These are phyloP conservation scores for Isichthys henryi DNA, from an alignment of 2,113 vertebrate genomes.

Conservation along the genomic window DNA sequence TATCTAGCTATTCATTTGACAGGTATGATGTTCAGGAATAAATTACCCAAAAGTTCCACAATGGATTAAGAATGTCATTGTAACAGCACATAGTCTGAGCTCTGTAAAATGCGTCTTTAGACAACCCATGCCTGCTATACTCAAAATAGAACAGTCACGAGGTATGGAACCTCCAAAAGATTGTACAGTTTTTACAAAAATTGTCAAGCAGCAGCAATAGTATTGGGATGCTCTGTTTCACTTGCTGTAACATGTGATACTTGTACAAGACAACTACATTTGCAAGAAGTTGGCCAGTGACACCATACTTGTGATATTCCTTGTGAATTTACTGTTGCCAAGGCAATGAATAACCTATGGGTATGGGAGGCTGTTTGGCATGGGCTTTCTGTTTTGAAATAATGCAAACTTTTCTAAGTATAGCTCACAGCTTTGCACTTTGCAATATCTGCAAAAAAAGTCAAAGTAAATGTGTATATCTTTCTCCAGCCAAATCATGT, in stretches of 20 bases:
- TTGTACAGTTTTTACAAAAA: not conserved
- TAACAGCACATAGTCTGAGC: not conserved
- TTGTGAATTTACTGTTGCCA: not conserved
- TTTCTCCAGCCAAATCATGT: not conserved
- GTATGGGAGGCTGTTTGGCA: not conserved
- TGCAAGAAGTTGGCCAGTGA: not conserved
- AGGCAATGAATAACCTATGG: not conserved
- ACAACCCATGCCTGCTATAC: not conserved
- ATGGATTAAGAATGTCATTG: not conserved
- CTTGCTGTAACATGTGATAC: not conserved
- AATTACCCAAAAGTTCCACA: not conserved
- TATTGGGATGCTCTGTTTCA: not conserved
- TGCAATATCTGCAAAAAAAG: not conserved
- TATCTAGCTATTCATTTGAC: not conserved
- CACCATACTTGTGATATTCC: not conserved
- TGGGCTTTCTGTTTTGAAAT: not conserved
- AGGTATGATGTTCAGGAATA: not conserved
- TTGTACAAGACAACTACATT: not conserved
- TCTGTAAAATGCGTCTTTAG: not conserved
- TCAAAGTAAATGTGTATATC: not conserved
- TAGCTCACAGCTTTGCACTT: not conserved
- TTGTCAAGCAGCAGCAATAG: not conserved
- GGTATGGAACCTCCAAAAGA: not conserved
- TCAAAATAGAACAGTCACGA: not conserved
- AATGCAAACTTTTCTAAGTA: not conserved